Evolutionary conservation across 2,113 vertebrate genomes (phyloP).

Genomic region (Cettia cetti): DNA sequence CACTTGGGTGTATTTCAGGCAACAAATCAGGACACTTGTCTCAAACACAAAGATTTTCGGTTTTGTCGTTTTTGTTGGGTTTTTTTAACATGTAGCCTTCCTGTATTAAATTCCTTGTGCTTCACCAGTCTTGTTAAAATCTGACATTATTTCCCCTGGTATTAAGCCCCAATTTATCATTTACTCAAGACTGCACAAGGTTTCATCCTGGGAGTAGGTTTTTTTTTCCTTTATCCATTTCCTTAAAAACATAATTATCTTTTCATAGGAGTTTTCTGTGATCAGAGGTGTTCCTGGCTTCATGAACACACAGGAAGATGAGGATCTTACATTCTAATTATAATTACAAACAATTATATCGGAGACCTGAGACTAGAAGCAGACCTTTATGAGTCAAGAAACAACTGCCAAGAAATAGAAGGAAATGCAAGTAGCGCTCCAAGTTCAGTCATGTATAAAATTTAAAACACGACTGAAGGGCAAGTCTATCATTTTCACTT

Average conservation of each 20-base stretch:
- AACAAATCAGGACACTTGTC: background rate
- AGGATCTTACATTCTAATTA: slow-evolving; percentile 10
- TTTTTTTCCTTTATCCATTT: background rate
- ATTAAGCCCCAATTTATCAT: slow-evolving; percentile 28
- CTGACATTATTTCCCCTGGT: slow-evolving; percentile 1
- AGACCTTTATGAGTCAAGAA: background rate
- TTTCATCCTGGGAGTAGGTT: background rate
- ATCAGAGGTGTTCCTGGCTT: background rate
- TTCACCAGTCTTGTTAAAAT: slow-evolving; percentile 20
- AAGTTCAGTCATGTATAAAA: slow-evolving; percentile 20
- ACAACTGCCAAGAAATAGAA: background rate
- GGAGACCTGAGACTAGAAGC: background rate
- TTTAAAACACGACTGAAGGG: background rate
- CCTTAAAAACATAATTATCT: slow-evolving; percentile 1
- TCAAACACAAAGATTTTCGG: background rate
- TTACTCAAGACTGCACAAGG: slow-evolving; percentile 10
- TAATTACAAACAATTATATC: slow-evolving; percentile 27
- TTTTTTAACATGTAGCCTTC: background rate
- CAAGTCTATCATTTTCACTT: slow-evolving; percentile 11
- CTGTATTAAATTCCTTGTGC: background rate
- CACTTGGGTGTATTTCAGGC: background rate
- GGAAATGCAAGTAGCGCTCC: background rate
- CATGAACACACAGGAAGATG: background rate
- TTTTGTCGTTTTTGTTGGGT: background rate
- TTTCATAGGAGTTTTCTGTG: slow-evolving; percentile 14